Conservation (phyloP, 2,888 invertebrate species). For the Horisme vitalbata region DNA sequence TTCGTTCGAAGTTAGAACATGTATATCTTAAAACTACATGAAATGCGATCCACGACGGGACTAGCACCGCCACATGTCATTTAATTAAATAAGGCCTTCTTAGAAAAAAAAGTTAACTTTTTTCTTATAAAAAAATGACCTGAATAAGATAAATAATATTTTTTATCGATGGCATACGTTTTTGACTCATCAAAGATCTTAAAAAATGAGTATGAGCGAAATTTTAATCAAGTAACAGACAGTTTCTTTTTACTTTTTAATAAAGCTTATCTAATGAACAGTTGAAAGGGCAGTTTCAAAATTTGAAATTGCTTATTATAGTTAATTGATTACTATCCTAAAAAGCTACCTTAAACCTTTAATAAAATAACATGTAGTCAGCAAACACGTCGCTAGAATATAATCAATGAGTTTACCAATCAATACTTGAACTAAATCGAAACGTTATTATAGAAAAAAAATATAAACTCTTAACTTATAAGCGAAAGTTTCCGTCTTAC, state of each 20-base stretch:
- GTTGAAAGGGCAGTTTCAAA: too few species aligned
- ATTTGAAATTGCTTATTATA: too few species aligned
- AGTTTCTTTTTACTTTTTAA: too few species aligned
- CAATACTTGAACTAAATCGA: constrained; percentile 32
- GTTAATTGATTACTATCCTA: too few species aligned
- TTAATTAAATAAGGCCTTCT: constrained; percentile 46
- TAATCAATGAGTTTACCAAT: constrained; percentile 43
- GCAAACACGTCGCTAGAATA: constrained; percentile 67
- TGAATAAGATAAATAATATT: too few species aligned
- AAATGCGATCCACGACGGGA: constrained; percentile 78
- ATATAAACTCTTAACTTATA: constrained; percentile 24
- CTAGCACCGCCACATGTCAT: constrained; percentile 71
- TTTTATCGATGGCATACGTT: too few species aligned
- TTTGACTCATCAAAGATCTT: too few species aligned
- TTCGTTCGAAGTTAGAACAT: constrained; percentile 64
- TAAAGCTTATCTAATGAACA: too few species aligned
- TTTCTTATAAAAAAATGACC: too few species aligned
- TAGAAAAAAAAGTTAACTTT: too few species aligned
- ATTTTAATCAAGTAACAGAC: too few species aligned
- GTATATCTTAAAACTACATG: constrained; percentile 66
- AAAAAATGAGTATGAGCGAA: too few species aligned
- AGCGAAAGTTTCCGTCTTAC: constrained; percentile 12
- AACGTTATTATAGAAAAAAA: constrained; percentile 29
- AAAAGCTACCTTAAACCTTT: constrained; percentile 33
- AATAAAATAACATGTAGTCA: constrained; percentile 68